Conservation (phyloP, 2,113 vertebrate species). For the Canis aureus region DNA sequence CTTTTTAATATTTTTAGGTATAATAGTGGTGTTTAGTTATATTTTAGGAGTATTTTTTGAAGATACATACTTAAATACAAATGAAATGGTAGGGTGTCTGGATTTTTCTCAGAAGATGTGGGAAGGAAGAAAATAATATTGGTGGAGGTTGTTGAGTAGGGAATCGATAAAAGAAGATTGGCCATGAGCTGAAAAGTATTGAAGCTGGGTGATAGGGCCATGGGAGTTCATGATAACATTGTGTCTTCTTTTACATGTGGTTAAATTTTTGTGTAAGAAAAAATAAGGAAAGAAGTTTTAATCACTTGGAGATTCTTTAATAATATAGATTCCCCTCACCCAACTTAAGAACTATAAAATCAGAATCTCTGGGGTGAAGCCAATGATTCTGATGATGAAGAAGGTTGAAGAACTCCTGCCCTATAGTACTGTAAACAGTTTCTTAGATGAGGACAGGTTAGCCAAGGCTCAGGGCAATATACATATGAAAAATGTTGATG, state of each 20-base stretch:
- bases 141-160: not conserved
- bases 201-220: not conserved
- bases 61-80: slow-evolving; percentile 19
- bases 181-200: not conserved
- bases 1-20: slow-evolving; percentile 44
- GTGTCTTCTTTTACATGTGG: not conserved
- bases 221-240: not conserved
- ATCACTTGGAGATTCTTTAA: not conserved
- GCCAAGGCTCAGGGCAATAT: not conserved
- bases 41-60: not conserved
- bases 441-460: slow-evolving; percentile 15
- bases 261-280: slow-evolving; percentile 38
- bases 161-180: not conserved
- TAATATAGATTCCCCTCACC: not conserved
- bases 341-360: slow-evolving; percentile 46
- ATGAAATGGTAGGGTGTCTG: not conserved
- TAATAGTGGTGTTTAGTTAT: not conserved
- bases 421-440: not conserved
- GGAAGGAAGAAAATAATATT: not conserved
- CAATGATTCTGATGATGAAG: not conserved
- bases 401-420: not conserved
- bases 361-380: not conserved
- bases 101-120: slow-evolving; percentile 24
- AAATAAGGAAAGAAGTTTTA: slow-evolving; percentile 12
- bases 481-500: not conserved